Evolutionary conservation across 2,113 vertebrate species (phyloP), one percentile per base, ranked within the genome.

Genomic region (Ophthalmolycus amberensis): DNA sequence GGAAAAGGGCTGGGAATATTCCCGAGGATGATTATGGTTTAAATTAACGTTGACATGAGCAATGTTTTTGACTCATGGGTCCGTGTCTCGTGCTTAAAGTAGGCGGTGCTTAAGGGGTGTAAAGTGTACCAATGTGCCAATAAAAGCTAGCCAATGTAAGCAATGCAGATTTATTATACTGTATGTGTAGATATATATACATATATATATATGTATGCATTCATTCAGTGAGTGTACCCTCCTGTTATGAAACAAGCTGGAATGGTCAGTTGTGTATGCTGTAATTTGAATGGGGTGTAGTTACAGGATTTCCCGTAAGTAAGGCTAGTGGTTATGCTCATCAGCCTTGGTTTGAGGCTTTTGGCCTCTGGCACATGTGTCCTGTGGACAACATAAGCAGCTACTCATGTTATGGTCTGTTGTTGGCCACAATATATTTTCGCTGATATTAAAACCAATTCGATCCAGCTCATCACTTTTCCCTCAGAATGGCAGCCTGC

Each of bases 261-360:
- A 59, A 75, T 63, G 64, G 75, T 73, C 78, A 75, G n/a, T 80
- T 54, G 32, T 79, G 65, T 22, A 54, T 52, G 56, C 65, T 84
- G 81, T 71, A 79, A 82, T 84, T 83, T 81, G 71, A 76, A 82
- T 14, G 74, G 73, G 67, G 83, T 80, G 76, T 54, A 82, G 42
- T 79, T 82, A 70, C 65, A 72, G 71, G 72, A 56, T 78, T 82
- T 81, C 89, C 85, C 88, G 77, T 74, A 60, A 79, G 68, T 63
- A 25, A 73, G 64, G 38, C 52, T 74, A 62, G 67, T 77, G 78
- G 81, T 90, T 77, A 25, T 71, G 50, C 79, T 86, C 87, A 50
- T 82, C 83, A 71, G 37, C 37, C 68, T 77, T 18, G 34, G 69
- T 82, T 83, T 87, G 71, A 71, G 88, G 85, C 42, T 80, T 89